Evolutionary conservation across 2,113 vertebrate genomes (phyloP), one percentile per base, ranked within the genome.

Genomic region (Gorsachius goisagi): DNA sequence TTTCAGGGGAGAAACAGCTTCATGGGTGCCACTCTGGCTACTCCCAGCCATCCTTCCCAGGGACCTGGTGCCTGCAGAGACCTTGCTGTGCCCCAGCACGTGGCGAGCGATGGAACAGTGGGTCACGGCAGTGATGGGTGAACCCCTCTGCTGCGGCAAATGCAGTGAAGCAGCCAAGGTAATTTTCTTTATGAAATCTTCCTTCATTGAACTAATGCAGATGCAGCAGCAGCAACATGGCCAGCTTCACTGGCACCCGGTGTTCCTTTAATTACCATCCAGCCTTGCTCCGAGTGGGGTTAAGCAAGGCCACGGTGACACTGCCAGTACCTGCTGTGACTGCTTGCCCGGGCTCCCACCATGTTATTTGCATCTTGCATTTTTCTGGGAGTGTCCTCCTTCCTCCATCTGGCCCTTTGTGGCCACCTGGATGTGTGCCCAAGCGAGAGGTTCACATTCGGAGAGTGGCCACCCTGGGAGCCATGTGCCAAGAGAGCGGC

Each of bases 81-180:
- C 55, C 63, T 67, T 0, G 0, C 44, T 94, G 39, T 68, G 71
- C 35, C 78, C 71, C 1, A 5, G 28, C 0, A 0, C 19, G 50
- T 26, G 75, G 33, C 1, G 5, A 53, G 35, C 0, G 0, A 50
- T 59, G 58, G 67, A 58, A 33, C 0, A 0, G 24, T 1, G 5
- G 47, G 16, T 50, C 2, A 4, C 21, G 50, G 75, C 75, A 63
- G 64, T 0, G 5, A 44, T 17, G 32, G 41, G 47, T 50, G 52
- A 80, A 44, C 59, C 30, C 30, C 28, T 77, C 73, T 86, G 72
- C 85, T 93, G 50, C 4, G 3, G 60, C 22, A 86, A 86, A 81
- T 10, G 41, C 77, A 72, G 69, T 2, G 27, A 56, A 74, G 41
- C 67, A 95, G 56, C 37, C 0, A 0, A 56, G 21, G 39, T 30